Evolutionary conservation across 2,888 invertebrate genomes (phyloP).

Genomic region (Copidosoma aretas): DNA sequence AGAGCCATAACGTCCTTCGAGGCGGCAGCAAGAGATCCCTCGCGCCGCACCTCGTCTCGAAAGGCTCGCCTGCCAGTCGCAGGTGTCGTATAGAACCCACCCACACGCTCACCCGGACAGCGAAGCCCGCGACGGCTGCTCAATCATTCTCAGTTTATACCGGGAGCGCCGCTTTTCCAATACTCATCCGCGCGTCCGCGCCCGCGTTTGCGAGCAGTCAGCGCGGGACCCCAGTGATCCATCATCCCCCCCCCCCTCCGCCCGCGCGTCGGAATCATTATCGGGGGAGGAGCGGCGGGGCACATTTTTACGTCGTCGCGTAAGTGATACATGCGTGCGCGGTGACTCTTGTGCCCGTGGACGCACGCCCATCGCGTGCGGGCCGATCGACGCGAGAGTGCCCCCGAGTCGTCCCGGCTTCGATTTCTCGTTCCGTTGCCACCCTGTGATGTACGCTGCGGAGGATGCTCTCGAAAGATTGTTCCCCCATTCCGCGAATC

Average conservation of each 20-base stretch:
- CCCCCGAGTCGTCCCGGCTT: slow-evolving; percentile 1
- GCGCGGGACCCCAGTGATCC: slow-evolving; percentile 41
- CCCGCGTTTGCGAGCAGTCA: slow-evolving; percentile 42
- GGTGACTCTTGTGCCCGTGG: background rate
- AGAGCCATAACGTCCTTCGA: too few relatives aligned
- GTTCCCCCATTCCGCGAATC: too few relatives aligned
- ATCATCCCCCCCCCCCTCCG: slow-evolving; percentile 36
- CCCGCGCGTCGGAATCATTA: slow-evolving; percentile 15
- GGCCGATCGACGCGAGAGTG: slow-evolving; percentile 10
- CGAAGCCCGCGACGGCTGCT: slow-evolving; percentile 51
- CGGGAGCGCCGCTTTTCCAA: slow-evolving; percentile 48
- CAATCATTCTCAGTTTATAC: slow-evolving; percentile 56
- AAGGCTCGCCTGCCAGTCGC: too few relatives aligned
- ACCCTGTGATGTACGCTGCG: too few relatives aligned
- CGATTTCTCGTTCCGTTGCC: background rate
- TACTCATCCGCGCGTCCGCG: slow-evolving; percentile 40
- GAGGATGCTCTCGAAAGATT: too few relatives aligned
- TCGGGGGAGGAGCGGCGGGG: slow-evolving; percentile 1
- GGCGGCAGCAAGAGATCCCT: too few relatives aligned
- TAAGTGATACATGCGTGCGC: slow-evolving; percentile 25
- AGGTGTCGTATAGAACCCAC: background rate
- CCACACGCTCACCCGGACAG: background rate
- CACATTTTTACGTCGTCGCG: background rate
- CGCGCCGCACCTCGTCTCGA: too few relatives aligned
- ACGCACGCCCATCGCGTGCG: too few relatives aligned